Evolutionary conservation across 2,113 vertebrate species (phyloP).

Genomic region (Notothenia coriiceps): DNA sequence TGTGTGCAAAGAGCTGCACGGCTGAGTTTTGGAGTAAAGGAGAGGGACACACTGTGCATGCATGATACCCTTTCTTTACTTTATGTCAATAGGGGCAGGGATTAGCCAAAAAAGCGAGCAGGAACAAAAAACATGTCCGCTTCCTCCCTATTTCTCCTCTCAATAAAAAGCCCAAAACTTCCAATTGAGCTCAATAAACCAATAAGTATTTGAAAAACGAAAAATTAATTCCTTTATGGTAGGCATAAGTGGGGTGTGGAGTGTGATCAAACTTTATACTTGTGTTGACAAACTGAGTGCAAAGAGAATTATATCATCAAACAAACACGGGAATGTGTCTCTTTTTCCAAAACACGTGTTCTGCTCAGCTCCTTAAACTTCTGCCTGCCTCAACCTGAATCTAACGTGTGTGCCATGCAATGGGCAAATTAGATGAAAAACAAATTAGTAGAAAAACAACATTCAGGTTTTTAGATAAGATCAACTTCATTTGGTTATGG

Average conservation of each 20-base stretch:
- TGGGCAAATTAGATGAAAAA: background rate
- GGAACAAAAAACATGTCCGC: constrained; percentile 26
- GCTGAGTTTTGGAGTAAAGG: constrained; percentile 3
- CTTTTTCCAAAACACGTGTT: background rate
- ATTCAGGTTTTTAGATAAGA: background rate
- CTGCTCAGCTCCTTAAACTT: background rate
- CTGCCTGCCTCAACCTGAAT: background rate
- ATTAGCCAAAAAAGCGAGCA: background rate
- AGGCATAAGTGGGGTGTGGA: background rate
- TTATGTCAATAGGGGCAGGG: constrained; percentile 14
- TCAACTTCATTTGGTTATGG: too few species aligned
- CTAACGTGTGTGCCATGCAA: background rate
- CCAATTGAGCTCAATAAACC: background rate
- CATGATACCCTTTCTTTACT: background rate
- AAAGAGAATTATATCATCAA: background rate
- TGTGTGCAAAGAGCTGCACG: background rate
- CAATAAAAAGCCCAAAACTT: constrained; percentile 10
- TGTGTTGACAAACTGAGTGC: background rate
- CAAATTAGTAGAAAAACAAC: background rate
- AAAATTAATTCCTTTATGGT: background rate
- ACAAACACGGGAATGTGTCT: background rate
- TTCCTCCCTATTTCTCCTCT: constrained; percentile 25
- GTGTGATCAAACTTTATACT: background rate
- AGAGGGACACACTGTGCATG: background rate
- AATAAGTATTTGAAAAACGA: background rate